Evolutionary conservation across 2,113 vertebrate species (phyloP), one percentile per base, ranked within the genome.

Genomic region (Catagonus wagneri): DNA sequence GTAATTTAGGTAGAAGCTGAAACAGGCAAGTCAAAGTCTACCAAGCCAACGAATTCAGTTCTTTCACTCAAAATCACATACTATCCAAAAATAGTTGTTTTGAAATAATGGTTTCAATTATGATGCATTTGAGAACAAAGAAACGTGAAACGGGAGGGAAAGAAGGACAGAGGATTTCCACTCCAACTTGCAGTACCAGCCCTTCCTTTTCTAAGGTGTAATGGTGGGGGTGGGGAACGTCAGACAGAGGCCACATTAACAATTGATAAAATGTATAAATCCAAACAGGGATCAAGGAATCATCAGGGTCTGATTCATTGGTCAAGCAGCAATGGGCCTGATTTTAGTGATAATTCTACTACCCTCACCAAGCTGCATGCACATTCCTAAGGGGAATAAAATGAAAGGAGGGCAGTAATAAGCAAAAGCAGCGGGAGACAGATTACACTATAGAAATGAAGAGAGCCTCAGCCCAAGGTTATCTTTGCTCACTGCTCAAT

Each of bases 401-500:
- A 90, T 92, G 97, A 97, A 94, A 86, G 7, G 3, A 88, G 79
- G 91, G 94, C 95, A 93, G 92, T 95, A 96, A 98, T 92, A 96
- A 97, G 96, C 96, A 95, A 81, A 94, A 97, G 80, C 97, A 87
- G 96, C 96, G 0, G 97, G 97, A 90, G 97, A 97, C 61, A 69
- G 97, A 98, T 98, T 97, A 95, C 96, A 76, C 97, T 98, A 97
- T 96, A 97, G 94, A 98, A 93, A 61, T 91, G 96, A 94, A 93
- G 56, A 27, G 79, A 25, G 13, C 79, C 96, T 89, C 84, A 93
- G 75, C 94, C 34, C 79, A 84, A 20, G 7, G 89, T 95, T 94
- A 97, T 63, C 97, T 96, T 69, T 61, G 44, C 93, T 94, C 96
- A 56, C 50, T 80, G 85, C 89, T 96, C 92, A 69, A 93, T 96